Percentiles rank a stretch among this genome's conserved stretches.
Evolutionary conservation across 2,797 vertebrate species (phyloP).

Genomic region (Hoplostethus atlanticus): DNA sequence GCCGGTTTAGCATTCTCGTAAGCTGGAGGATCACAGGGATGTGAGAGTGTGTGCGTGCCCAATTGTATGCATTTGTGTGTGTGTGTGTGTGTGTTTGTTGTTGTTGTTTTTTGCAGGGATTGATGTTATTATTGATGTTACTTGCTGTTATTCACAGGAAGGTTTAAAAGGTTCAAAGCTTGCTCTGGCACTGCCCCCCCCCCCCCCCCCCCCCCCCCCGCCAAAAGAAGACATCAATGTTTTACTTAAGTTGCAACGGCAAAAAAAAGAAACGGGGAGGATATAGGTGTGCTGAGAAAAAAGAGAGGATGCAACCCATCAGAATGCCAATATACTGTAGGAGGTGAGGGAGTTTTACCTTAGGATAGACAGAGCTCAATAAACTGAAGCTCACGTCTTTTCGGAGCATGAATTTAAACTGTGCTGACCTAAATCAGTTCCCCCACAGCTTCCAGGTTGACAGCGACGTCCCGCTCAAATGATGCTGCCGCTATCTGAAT

Average conservation of each 20-base stretch:
- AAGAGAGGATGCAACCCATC: conserved; percentile 37
- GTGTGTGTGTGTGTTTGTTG: conserved; percentile 26
- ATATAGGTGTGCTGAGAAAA: conserved; percentile 31
- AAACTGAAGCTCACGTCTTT: conserved; percentile 3
- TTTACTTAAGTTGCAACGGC: conserved; percentile 60
- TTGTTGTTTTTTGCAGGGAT: conserved; percentile 15
- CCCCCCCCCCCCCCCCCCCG: conserved; percentile 21
- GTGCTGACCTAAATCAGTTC: conserved; percentile 25
- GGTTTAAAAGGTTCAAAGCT: conserved; percentile 69
- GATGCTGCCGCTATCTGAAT: conserved; percentile 46
- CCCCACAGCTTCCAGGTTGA: conserved; percentile 24
- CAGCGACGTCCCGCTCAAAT: conserved; percentile 35
- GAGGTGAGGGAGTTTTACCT: conserved; percentile 35
- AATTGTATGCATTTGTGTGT: conserved; percentile 24
- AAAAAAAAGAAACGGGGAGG: conserved; percentile 24
- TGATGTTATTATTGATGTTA: too few species aligned
- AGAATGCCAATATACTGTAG: conserved; percentile 39
- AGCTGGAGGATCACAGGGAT: conserved; percentile 25
- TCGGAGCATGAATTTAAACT: conserved; percentile 35
- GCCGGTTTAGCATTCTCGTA: conserved; percentile 34
- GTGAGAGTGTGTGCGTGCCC: conserved; percentile 15
- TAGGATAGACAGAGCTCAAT: conserved; percentile 51
- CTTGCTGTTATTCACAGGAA: conserved; percentile 61
- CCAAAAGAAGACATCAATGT: conserved; percentile 66
- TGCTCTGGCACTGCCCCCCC: conserved; percentile 10